Conservation (phyloP, 2,888 invertebrate genomes). For the Papilio gigon region DNA sequence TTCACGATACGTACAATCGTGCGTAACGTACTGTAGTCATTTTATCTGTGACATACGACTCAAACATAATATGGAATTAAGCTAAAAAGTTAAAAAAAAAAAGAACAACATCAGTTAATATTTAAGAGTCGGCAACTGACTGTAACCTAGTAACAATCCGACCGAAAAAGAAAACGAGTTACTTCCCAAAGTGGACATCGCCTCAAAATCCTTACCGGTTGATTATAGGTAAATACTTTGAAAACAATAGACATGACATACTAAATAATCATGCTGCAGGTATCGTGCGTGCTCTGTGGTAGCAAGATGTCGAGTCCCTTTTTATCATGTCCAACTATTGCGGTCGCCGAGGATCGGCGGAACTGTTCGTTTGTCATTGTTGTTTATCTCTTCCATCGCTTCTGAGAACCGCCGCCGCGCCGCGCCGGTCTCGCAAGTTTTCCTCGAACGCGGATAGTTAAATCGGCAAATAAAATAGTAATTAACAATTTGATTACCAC, state of each 20-base stretch:
- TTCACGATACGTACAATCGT: background rate
- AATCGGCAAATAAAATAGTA: slow-evolving; percentile 20
- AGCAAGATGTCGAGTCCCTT: background rate
- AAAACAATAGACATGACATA: background rate
- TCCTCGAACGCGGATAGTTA: slow-evolving; percentile 21
- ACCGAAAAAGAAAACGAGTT: background rate
- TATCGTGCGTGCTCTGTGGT: background rate
- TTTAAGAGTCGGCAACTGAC: background rate
- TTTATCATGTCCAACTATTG: background rate
- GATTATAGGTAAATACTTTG: background rate
- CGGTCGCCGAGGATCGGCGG: slow-evolving; percentile 9
- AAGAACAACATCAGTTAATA: background rate
- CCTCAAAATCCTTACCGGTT: background rate
- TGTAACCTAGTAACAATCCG: background rate
- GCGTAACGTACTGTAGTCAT: background rate
- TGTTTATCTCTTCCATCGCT: slow-evolving; percentile 17
- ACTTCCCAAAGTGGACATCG: too few species aligned
- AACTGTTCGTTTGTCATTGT: slow-evolving; percentile 18
- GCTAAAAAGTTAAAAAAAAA: background rate
- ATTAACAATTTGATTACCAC: slow-evolving; percentile 18
- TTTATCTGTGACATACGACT: background rate
- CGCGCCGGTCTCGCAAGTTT: background rate
- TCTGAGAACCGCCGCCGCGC: slow-evolving; percentile 9
- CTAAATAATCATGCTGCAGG: background rate
- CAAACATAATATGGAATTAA: background rate